Percentiles rank a stretch among this genome's conserved stretches.
phyloP scores from a whole-genome alignment of 2,113 vertebrate genomes.

The Dipodomys spectabilis region DNA sequence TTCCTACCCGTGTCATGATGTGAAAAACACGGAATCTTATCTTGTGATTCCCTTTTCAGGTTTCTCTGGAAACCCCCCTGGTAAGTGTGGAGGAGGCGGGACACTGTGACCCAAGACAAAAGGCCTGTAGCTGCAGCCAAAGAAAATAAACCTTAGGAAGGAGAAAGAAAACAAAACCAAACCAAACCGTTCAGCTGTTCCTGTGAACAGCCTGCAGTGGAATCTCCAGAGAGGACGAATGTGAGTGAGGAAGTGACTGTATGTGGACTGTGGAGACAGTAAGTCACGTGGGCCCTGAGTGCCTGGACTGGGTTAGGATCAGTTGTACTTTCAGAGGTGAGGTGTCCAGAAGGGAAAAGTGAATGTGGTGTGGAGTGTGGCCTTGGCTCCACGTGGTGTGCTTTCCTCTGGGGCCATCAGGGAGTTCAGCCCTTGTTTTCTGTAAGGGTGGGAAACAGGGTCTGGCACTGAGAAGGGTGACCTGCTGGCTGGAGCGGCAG shows the following conservation, averaged over 20 bases:
- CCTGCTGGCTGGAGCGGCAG: conserved; percentile 73
- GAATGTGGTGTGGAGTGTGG: conserved; percentile 71
- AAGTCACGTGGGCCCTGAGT: conserved; percentile 74
- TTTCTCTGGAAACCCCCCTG: conserved; percentile 83
- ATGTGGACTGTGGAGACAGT: conserved; percentile 85
- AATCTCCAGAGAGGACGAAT: conserved; percentile 57
- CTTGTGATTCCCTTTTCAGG: conserved; percentile 76
- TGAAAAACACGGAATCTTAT: conserved; percentile 57
- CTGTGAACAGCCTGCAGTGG: conserved; percentile 66
- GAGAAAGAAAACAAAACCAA: conserved; percentile 25
- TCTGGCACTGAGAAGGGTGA: conserved; percentile 60
- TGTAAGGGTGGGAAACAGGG: conserved; percentile 63
- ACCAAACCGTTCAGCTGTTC: conserved; percentile 38
- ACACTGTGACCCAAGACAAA: conserved; percentile 80
- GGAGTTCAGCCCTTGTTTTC: conserved; percentile 59
- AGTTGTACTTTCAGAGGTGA: conserved; percentile 50
- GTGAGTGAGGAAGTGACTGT: conserved; percentile 74
- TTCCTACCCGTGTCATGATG: background rate
- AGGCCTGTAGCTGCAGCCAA: conserved; percentile 78
- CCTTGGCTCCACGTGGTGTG: conserved; percentile 60
- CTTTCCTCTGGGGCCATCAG: conserved; percentile 64
- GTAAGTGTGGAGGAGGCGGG: conserved; percentile 81
- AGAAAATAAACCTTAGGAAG: conserved; percentile 74
- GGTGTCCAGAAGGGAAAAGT: conserved; percentile 65
- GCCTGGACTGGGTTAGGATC: conserved; percentile 48